These are phyloP conservation scores for Nymphicus hollandicus DNA, from an alignment of 2,113 vertebrate species.

Conservation along the genomic window DNA sequence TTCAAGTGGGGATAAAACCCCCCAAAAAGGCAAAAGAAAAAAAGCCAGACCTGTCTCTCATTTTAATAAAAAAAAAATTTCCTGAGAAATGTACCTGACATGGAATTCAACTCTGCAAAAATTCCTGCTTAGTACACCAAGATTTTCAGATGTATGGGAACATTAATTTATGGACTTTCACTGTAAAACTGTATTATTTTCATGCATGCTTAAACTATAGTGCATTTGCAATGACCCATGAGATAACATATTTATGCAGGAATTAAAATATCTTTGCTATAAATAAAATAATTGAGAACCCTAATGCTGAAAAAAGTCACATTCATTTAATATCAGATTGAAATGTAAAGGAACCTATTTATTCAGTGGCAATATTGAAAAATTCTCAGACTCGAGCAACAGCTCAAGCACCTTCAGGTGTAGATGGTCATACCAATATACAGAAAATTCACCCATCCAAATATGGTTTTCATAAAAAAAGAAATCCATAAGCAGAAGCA, in stretches of 20 bases:
- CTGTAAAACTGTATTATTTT: background rate
- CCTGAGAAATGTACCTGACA: background rate
- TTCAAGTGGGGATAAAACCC: background rate
- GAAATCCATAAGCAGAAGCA: background rate
- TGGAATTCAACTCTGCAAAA: background rate
- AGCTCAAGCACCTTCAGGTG: background rate
- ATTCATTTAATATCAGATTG: background rate
- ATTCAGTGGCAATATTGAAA: background rate
- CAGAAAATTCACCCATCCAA: background rate
- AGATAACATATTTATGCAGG: background rate
- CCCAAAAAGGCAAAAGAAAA: background rate
- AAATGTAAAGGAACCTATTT: background rate
- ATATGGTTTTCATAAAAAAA: background rate
- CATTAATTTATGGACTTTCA: conserved; percentile 16
- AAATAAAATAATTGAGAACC: background rate
- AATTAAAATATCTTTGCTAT: conserved; percentile 45
- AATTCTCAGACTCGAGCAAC: background rate
- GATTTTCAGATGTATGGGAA: background rate
- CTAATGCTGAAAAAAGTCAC: background rate
- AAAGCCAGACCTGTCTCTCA: background rate
- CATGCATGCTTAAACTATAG: background rate
- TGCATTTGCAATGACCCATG: background rate
- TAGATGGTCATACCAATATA: background rate
- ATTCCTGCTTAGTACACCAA: background rate
- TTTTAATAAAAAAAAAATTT: conserved; percentile 14